Base-by-base conservation (phyloP, 2,113 vertebrate species). In the Microtus richardsoni region DNA sequence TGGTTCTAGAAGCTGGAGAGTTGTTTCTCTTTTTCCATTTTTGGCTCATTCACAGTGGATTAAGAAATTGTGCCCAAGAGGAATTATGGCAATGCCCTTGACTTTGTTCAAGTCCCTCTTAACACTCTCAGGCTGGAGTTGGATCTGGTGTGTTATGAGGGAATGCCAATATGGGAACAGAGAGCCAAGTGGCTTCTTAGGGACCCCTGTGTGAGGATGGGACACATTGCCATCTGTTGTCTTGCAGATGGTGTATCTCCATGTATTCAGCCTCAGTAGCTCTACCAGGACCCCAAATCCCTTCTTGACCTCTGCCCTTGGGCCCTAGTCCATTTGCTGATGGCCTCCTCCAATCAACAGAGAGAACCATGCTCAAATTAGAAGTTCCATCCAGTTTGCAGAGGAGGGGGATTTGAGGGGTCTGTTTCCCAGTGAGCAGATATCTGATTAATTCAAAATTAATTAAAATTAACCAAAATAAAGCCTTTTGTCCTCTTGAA, bases 1-100 rank as follows among this genome's bases (percentile, higher is more conserved):
- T 95, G 39, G 71, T 75, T 58, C 33, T 83, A 95, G 93, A 93
- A 96, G 93, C 89, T 97, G 96, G 4, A 64, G 10, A 64, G 58
- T 28, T 64, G 39, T 19, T 79, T 91, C 58, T 33, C 41, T 47
- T 87, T 87, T 91, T 91, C 91, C 33, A 89, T 94, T 8, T 92
- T 92, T 98, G 52, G 62, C 49, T 91, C 1, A 4, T 36, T 90
- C 84, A 91, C 1, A 5, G 41, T 12, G 12, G 77, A 95, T 97
- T 91, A 96, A 93, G 30, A 6, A 97, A 47, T 95, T 0, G 19
- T 94, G 95, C 60, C 66, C 19, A 86, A 79, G 94, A 96, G 58
- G 39, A 79, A 58, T 88, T 75, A 70, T 93, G 84, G 79, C 94
- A 73, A 93, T 91, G n/a, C 7, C 36, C 91, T 97, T 96, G 87